Evolutionary conservation across 2,888 invertebrate species (phyloP).

Genomic region (Criorhina ranunculi): DNA sequence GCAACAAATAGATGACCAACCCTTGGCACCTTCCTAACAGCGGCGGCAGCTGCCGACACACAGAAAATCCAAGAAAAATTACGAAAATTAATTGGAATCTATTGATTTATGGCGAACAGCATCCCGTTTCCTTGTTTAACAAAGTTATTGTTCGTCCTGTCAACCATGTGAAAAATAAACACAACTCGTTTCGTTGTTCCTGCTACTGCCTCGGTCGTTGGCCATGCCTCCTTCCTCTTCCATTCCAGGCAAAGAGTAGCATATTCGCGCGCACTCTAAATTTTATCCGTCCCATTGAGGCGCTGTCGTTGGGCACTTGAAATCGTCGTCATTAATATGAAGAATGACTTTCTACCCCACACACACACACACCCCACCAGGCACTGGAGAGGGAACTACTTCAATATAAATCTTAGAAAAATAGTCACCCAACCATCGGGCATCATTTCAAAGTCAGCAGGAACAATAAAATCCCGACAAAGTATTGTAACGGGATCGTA

Average conservation of each 20-base stretch:
- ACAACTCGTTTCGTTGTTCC: constrained; percentile 59
- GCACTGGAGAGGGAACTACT: constrained; percentile 1
- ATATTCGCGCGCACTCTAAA: constrained; percentile 60
- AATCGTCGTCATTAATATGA: constrained; percentile 75
- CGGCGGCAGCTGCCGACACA: constrained; percentile 54
- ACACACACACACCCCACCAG: constrained; percentile 17
- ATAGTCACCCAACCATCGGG: constrained; percentile 11
- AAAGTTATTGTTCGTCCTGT: constrained; percentile 74
- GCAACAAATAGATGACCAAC: constrained; percentile 70
- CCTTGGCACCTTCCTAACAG: neutral
- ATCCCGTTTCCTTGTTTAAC: constrained; percentile 67
- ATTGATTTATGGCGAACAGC: constrained; percentile 73
- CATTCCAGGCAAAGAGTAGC: neutral
- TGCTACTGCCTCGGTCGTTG: neutral
- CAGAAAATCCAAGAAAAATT: constrained; percentile 70
- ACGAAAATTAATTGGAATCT: constrained; percentile 76
- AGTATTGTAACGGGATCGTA: constrained; percentile 61
- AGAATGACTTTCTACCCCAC: constrained; percentile 59
- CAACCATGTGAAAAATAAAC: constrained; percentile 74
- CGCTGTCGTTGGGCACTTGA: constrained; percentile 67
- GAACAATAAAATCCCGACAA: constrained; percentile 66
- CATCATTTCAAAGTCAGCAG: neutral
- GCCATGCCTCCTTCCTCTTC: neutral
- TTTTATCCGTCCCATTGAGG: constrained; percentile 57
- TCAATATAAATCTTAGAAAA: constrained; percentile 23